Evolutionary conservation across 92 coral and sea anemone genomes (phyloP).

Genomic region (Phenganax subtilis): DNA sequence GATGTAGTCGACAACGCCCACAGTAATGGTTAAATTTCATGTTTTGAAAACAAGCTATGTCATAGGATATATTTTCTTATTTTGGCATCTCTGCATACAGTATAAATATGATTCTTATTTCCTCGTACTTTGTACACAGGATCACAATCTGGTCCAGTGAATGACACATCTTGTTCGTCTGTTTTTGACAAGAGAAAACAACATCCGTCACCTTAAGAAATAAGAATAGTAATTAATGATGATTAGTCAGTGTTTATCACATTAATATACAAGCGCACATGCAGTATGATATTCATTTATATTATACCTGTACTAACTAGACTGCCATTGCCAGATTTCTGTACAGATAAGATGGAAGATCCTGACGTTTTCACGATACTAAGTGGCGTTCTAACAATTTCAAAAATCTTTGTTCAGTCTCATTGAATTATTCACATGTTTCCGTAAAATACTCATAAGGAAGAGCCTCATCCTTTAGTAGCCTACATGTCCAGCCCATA

Average conservation of each 20-base stretch:
- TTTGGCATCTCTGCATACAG: constrained; percentile 74
- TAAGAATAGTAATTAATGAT: background rate
- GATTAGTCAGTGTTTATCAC: background rate
- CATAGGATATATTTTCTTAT: constrained; percentile 69
- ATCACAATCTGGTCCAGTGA: constrained; percentile 87
- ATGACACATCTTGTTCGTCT: constrained; percentile 35
- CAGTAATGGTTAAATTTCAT: background rate
- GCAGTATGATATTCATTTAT: background rate
- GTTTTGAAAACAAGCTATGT: background rate
- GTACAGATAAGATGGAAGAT: constrained; percentile 63
- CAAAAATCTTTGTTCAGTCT: background rate
- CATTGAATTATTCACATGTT: background rate
- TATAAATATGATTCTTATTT: constrained; percentile 59
- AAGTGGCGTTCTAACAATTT: constrained; percentile 57
- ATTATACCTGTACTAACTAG: constrained; percentile 26
- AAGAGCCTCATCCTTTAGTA: background rate
- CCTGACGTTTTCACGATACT: constrained; percentile 67
- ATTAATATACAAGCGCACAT: background rate
- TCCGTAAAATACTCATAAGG: too few species aligned
- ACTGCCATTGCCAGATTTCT: constrained; percentile 44
- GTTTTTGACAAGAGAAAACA: constrained; percentile 65
- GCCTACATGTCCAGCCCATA: background rate
- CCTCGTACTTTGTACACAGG: constrained; percentile 70
- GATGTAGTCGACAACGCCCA: background rate
- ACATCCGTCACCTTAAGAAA: constrained; percentile 70